Evolutionary conservation across 2,113 vertebrate genomes (phyloP).

Genomic region (Sinocyclocheilus anophthalmus): DNA sequence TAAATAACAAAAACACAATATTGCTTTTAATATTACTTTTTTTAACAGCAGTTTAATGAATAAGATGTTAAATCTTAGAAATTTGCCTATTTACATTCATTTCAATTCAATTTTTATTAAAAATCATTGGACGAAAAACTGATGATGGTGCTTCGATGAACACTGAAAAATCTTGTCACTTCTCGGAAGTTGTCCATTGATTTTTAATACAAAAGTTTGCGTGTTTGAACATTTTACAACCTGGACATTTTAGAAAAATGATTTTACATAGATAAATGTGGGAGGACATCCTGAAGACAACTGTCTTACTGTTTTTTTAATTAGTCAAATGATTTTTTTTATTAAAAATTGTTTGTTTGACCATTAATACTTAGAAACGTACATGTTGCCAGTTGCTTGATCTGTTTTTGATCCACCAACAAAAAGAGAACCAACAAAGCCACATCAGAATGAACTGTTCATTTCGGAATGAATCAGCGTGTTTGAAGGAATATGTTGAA

Average conservation of each 20-base stretch:
- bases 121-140: neutral
- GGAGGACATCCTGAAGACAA: neutral
- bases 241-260: neutral
- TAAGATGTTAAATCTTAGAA: neutral
- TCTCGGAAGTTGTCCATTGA: neutral
- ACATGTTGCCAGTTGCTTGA: neutral
- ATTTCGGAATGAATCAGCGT: neutral
- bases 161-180: neutral
- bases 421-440: neutral
- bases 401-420: neutral
- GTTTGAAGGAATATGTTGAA: too few relatives aligned
- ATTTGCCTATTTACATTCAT: neutral
- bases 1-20: neutral
- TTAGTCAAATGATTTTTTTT: neutral
- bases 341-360: neutral
- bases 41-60: neutral
- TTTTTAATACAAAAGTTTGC: neutral
- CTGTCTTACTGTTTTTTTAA: neutral
- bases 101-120: neutral
- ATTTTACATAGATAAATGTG: neutral
- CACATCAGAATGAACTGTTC: neutral
- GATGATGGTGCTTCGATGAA: neutral
- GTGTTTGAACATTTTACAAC: neutral
- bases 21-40: neutral
- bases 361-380: neutral